These are phyloP conservation scores for Erebia ligea DNA, from an alignment of 2,888 invertebrate genomes.

Conservation along the genomic window DNA sequence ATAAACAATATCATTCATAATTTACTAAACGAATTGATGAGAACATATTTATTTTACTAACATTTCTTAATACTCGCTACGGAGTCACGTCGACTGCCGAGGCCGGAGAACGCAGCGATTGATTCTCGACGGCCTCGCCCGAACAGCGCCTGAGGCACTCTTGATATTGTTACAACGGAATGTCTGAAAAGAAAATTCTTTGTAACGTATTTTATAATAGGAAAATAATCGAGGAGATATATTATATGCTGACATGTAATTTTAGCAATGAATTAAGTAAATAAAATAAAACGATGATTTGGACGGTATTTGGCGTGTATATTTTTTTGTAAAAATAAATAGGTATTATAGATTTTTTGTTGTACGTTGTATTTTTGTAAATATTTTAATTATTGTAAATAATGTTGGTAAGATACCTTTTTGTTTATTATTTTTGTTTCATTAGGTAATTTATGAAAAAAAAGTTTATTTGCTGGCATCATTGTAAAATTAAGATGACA, in stretches of 20 bases:
- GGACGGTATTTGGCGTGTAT: too few species aligned
- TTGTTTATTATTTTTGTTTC: too few species aligned
- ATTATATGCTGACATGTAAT: neutral
- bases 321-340: too few species aligned
- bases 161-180: slow-evolving; percentile 93
- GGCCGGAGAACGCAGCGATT: slow-evolving; percentile 89
- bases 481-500: too few species aligned
- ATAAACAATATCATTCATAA: neutral
- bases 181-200: slow-evolving; percentile 81
- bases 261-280: neutral
- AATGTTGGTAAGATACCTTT: too few species aligned
- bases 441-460: too few species aligned
- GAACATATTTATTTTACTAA: slow-evolving; percentile 46
- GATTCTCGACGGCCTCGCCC: slow-evolving; percentile 91
- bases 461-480: too few species aligned
- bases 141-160: slow-evolving; percentile 89
- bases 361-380: too few species aligned
- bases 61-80: slow-evolving; percentile 65
- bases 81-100: slow-evolving; percentile 74
- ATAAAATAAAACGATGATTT: too few species aligned
- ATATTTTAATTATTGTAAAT: too few species aligned
- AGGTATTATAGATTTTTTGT: too few species aligned
- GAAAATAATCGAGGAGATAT: neutral
- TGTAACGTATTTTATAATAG: neutral
- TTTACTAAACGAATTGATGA: neutral